These are phyloP conservation scores for Callinectes sapidus DNA, from an alignment of 2,888 invertebrate genomes.

Conservation along the genomic window DNA sequence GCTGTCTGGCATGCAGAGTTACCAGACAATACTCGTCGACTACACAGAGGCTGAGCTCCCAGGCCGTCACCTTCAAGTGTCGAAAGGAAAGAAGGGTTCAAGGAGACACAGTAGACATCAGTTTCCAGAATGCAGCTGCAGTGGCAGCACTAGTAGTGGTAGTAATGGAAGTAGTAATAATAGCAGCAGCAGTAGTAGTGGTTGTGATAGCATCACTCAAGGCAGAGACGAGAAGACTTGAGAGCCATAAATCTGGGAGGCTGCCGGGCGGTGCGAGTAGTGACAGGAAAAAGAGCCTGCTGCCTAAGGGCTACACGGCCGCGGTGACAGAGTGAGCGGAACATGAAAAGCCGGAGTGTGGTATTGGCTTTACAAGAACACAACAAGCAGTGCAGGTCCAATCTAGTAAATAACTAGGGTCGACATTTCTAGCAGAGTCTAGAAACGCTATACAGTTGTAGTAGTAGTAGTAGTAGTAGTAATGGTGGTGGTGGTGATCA, in stretches of 20 bases:
- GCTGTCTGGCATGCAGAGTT: constrained; percentile 47
- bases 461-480: constrained; percentile 15
- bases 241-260: not conserved
- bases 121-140: constrained; percentile 4
- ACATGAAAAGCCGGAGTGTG: constrained; percentile 56
- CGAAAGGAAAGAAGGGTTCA: not conserved
- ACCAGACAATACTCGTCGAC: constrained; percentile 38
- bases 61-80: not conserved
- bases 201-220: constrained; percentile 19
- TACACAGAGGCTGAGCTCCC: not conserved
- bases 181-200: not conserved
- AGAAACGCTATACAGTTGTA: constrained; percentile 45
- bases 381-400: constrained; percentile 64
- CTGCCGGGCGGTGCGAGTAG: constrained; percentile 16
- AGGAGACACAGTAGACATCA: not conserved
- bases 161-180: not conserved
- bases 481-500: not conserved
- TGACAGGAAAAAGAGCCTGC: constrained; percentile 13
- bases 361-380: constrained; percentile 39
- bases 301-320: constrained; percentile 1
- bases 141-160: not conserved
- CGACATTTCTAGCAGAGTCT: constrained; percentile 43
- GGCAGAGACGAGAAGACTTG: constrained; percentile 17
- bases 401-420: constrained; percentile 47
- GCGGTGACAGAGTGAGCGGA: constrained; percentile 18